A percentile compares a stretch with the other conserved stretches of the same genome.
These are phyloP conservation scores for Dryomyza anilis DNA, from an alignment of 2,888 invertebrate genomes.

Conservation along the genomic window DNA sequence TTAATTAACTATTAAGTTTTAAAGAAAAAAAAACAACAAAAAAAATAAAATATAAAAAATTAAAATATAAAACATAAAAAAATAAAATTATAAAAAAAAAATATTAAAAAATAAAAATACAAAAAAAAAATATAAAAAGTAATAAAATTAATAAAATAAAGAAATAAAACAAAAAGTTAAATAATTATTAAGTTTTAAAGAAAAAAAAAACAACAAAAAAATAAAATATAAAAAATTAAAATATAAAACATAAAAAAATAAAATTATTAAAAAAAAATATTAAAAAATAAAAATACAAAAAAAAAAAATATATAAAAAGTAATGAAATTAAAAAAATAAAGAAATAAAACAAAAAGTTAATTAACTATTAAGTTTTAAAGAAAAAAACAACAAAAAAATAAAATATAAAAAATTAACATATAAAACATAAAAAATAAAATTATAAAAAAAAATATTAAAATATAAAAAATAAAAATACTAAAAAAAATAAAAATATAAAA, in stretches of 20 bases:
- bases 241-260: background rate
- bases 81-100: background rate
- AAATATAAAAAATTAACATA: background rate
- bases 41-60: background rate
- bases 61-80: background rate
- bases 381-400: background rate
- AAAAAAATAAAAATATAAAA: no score
- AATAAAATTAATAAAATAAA: background rate
- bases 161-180: background rate
- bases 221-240: background rate
- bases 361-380: background rate
- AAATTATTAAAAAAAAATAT: background rate
- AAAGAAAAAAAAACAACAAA: background rate
- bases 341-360: background rate
- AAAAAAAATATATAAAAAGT: background rate
- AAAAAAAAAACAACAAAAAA: background rate
- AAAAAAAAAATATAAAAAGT: background rate
- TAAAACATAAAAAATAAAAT: background rate
- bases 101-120: background rate
- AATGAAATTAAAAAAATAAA: background rate
- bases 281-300: no score
- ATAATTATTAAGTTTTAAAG: background rate
- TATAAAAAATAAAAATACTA: no score
- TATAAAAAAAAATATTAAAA: background rate
- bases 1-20: background rate